Base-by-base conservation (phyloP, 2,797 vertebrate genomes). In the Parotocinclus haroldoi region DNA sequence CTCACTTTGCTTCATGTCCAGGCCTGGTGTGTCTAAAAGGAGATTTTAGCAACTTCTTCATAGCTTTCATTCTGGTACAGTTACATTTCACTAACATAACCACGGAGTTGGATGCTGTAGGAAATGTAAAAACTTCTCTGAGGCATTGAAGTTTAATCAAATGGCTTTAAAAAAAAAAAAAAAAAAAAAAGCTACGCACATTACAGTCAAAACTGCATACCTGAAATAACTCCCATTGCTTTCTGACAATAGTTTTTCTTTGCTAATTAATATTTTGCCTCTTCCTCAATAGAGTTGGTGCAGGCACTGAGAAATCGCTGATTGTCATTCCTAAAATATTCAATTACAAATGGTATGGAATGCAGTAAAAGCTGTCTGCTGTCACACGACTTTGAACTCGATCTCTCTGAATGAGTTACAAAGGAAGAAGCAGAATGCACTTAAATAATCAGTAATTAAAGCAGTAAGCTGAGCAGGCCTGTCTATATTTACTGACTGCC, bases 241-340 rank as follows among this genome's bases (percentile, higher is more conserved):
- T 39, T 40, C 55, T 36, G 7, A 39, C 37, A n/a, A 46, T 37
- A 73, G 17, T 67, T 73, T 38, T 56, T 52, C 55, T 45, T 63
- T 63, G 37, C 59, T 50, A 63, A 48, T 51, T 56, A 11, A 37
- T 10, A 10, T 44, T 48, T 42, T 18, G 12, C 10, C 13, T 54
- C 45, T 51, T 51, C 27, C 10, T 39, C 40, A 63, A 49, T n/a
- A 9, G 37, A 49, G 10, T 12, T 37, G 7, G 17, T 13, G 3
- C 38, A 36, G 3, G 1, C 10, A 36, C 37, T 42, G 18, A 10
- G 13, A 66, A 66, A 58, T 50, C 45, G 19, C 12, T 11, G 54
- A 27, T 16, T 1, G 10, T 10, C 16, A 57, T 57, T 49, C 14
- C 16, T 46, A 46, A 46, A 13, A 46, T 46, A 57, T 14, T 19